Conservation (phyloP, 2,113 vertebrate genomes). For the Corythornis madagascariensis region DNA sequence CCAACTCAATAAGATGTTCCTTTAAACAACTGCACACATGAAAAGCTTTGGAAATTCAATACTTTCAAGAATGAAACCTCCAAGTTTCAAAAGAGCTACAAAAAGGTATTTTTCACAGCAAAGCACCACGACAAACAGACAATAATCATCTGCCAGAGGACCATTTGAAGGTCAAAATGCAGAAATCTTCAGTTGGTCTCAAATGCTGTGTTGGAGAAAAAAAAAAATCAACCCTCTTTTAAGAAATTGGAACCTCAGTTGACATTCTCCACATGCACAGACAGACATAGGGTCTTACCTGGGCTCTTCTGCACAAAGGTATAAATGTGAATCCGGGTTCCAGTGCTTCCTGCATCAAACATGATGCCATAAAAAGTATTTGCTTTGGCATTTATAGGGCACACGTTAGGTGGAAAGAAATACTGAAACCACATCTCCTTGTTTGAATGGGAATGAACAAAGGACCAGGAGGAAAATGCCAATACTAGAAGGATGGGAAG, state of each 20-base stretch:
- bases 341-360: conserved; percentile 98
- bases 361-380: conserved; percentile 91
- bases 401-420: conserved; percentile 81
- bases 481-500: conserved; percentile 68
- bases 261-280: background rate
- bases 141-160: background rate
- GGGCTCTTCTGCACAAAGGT: conserved; percentile 92
- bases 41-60: background rate
- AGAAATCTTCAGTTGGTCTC: background rate
- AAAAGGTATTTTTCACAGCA: background rate
- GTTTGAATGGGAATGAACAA: conserved; percentile 79
- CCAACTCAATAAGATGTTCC: background rate
- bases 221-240: background rate
- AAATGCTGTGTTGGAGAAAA: background rate
- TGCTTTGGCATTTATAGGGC: conserved; percentile 71
- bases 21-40: background rate
- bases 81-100: background rate
- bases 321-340: conserved; percentile 96
- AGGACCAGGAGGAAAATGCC: conserved; percentile 74
- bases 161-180: background rate
- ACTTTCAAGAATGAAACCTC: background rate
- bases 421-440: conserved; percentile 84
- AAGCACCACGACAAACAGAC: background rate
- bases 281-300: conserved; percentile 70
- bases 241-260: background rate